A percentile compares a stretch with the other conserved stretches of the same genome.
Conservation (phyloP, 2,797 vertebrate species). For the Sparidentex hasta region DNA sequence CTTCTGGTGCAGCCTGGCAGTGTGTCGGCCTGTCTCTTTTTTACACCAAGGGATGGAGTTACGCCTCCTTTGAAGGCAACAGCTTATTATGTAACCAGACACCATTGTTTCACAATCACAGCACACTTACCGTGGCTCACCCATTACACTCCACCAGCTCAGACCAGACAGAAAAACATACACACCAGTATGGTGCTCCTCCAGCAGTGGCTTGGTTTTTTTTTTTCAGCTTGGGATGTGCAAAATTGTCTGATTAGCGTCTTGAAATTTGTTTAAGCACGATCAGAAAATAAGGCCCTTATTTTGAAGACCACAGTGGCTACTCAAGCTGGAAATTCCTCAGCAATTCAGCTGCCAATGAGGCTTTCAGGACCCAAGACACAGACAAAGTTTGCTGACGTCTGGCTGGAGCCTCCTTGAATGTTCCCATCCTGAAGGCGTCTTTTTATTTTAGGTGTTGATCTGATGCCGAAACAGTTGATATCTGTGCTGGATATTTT, state of each 20-base stretch:
- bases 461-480: neutral
- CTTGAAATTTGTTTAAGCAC: conserved; percentile 50
- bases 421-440: conserved; percentile 19
- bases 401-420: conserved; percentile 36
- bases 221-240: conserved; percentile 17
- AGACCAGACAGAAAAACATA: conserved; percentile 33
- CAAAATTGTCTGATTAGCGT: neutral
- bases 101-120: conserved; percentile 87
- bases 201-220: conserved; percentile 4
- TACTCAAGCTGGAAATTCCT: conserved; percentile 54
- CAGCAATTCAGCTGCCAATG: conserved; percentile 32
- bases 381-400: conserved; percentile 49
- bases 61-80: conserved; percentile 84
- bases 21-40: conserved; percentile 72
- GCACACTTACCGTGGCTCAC: conserved; percentile 82
- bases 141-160: conserved; percentile 59
- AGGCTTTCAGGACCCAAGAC: conserved; percentile 42
- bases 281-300: conserved; percentile 25
- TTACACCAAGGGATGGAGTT: conserved; percentile 78
- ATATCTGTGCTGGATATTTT: neutral
- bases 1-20: conserved; percentile 80
- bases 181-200: conserved; percentile 21
- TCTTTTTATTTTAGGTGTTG: conserved; percentile 8
- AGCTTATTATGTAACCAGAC: conserved; percentile 88
- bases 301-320: conserved; percentile 44